Evolutionary conservation across 2,113 vertebrate genomes (phyloP), one percentile per base, ranked within the genome.

Genomic region (Atractosteus spatula): DNA sequence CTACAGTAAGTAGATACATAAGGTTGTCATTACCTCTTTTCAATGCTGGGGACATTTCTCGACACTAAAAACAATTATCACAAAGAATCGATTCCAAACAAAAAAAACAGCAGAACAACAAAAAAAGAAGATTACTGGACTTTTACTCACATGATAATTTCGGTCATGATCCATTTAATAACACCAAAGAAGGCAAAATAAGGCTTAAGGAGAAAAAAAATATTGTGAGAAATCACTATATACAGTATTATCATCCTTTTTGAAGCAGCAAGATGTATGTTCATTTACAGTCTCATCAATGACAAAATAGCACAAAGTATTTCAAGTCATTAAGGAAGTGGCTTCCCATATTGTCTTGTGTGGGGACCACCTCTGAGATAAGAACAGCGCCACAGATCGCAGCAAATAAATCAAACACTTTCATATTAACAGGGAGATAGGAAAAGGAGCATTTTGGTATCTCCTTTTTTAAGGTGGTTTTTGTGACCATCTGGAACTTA

Each of bases 81-180:
- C 44, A 47, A 68, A 62, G 16, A 54, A 63, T 66, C 29, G 17
- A 29, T 43, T 41, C 42, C 7, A 73, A 71, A 74, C 64, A 65
- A 16, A 29, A 29, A 29, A 61, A 29, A 62, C 13, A 45, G 10
- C 2, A 11, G 13, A 29, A 83, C 5, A 81, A 62, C 8, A 17
- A 55, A 1, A 67, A 17, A 8, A 55, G 17, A 3, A 62, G 6
- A 68, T 17, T 47, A 64, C 61, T 54, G 41, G 54, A 45, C 14
- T 74, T 54, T 66, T 89, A 92, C 97, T 99, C 95, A 99, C 97
- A 97, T 89, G 91, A 97, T 91, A 78, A 99, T 89, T 84, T 99
- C 96, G 13, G 96, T 97, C 88, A 97, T 89, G 85, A 98, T 94
- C 96, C 96, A 98, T 88, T 97, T 98, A 71, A 94, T 84, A 64